phyloP scores from a whole-genome alignment of 2,113 vertebrate genomes.

The Myotis brandtii region DNA sequence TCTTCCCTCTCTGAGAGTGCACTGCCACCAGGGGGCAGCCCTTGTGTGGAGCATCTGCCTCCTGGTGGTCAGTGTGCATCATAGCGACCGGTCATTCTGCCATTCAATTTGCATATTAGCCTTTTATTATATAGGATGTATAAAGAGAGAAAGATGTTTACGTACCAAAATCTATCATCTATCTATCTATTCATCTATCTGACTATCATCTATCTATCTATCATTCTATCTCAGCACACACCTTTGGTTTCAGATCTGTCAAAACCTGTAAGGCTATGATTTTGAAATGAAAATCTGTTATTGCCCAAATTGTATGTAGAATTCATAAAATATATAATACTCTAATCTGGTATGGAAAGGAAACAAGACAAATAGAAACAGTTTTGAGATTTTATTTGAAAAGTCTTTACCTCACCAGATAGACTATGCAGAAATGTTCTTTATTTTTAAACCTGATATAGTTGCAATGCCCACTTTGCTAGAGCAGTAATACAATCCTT shows the following conservation, averaged over 20 bases:
- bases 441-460: not conserved
- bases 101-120: no score
- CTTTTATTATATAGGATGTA: not conserved
- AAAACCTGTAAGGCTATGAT: not conserved
- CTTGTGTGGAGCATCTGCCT: no score
- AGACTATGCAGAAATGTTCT: not conserved
- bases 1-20: no score
- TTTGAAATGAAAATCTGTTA: not conserved
- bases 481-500: not conserved
- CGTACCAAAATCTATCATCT: not conserved
- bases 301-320: not conserved
- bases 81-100: no score
- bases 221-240: not conserved
- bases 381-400: not conserved
- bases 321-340: not conserved
- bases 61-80: no score
- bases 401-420: not conserved
- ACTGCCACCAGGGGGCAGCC: no score
- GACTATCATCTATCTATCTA: not conserved
- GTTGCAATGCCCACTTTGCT: not conserved
- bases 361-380: not conserved
- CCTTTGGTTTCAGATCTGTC: not conserved
- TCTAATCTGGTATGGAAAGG: not conserved
- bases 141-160: not conserved
- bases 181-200: not conserved